Evolutionary conservation across 2,797 vertebrate genomes (phyloP).

Genomic region (Australoheros facetus): DNA sequence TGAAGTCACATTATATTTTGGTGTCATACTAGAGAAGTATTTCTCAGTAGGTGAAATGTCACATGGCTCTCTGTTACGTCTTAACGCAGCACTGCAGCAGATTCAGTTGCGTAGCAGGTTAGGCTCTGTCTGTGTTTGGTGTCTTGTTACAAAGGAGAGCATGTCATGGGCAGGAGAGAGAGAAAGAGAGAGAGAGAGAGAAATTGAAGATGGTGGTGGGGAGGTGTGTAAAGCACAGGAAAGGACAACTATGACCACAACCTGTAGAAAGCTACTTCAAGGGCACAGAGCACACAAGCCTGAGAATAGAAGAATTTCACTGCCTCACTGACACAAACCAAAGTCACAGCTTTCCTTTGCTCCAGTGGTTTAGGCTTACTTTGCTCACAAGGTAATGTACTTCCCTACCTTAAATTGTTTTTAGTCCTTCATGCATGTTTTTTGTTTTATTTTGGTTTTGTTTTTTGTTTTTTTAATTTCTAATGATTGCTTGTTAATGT

Average conservation of each 20-base stretch:
- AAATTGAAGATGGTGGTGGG: constrained; percentile 14
- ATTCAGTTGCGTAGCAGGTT: constrained; percentile 34
- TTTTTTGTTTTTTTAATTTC: no score
- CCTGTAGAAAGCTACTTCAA: constrained; percentile 72
- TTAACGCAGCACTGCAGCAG: constrained; percentile 17
- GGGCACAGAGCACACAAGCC: constrained; percentile 59
- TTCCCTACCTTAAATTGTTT: background rate
- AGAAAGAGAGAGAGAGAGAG: constrained; percentile 15
- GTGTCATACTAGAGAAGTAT: background rate
- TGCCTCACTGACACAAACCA: constrained; percentile 35
- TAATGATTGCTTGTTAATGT: background rate
- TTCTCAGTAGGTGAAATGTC: constrained; percentile 21
- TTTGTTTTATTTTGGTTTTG: background rate
- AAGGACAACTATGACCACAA: constrained; percentile 52
- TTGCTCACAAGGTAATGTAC: constrained; percentile 57
- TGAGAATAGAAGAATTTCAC: constrained; percentile 38
- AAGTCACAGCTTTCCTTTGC: constrained; percentile 25
- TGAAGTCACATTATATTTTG: background rate
- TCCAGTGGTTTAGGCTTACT: constrained; percentile 27
- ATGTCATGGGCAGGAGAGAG: constrained; percentile 29
- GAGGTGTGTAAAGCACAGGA: constrained; percentile 28
- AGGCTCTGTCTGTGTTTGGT: constrained; percentile 62
- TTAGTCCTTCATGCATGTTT: background rate
- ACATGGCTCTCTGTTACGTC: constrained; percentile 19
- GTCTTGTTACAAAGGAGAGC: constrained; percentile 74